phyloP scores from a whole-genome alignment of 1,140 invertebrate species.

The Augochlora pura region DNA sequence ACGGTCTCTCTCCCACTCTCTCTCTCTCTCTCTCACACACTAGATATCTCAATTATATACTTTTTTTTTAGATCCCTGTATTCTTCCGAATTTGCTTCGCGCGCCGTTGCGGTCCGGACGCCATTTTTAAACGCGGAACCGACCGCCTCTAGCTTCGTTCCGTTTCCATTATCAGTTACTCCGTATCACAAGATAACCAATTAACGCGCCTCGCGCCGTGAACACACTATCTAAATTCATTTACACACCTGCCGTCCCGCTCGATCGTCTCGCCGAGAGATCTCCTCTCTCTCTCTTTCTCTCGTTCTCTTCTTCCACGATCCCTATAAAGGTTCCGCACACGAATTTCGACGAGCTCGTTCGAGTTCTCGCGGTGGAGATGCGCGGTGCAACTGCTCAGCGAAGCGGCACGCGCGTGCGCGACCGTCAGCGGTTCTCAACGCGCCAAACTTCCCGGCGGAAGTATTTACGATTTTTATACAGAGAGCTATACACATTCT shows the following conservation, averaged over 20 bases:
- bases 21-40: conserved; percentile 5
- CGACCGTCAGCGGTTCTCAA: not conserved
- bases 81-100: conserved; percentile 80
- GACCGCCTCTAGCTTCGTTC: conserved; percentile 53
- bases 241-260: conserved; percentile 58
- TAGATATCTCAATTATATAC: conserved; percentile 56
- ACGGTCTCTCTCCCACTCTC: not conserved
- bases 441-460: not conserved
- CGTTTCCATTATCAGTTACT: conserved; percentile 25
- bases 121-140: conserved; percentile 71
- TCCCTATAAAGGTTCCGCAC: not conserved
- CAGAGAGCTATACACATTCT: not conserved
- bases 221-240: conserved; percentile 65
- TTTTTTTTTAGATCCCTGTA: conserved; percentile 75
- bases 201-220: conserved; percentile 56
- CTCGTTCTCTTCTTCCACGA: not conserved
- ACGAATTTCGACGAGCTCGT: too few relatives aligned
- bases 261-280: conserved; percentile 28
- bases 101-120: conserved; percentile 69
- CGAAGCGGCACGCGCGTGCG: conserved; percentile 16
- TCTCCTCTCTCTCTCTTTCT: too few relatives aligned
- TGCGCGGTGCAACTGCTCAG: conserved; percentile 16
- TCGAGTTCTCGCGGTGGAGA: not conserved
- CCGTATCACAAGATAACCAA: conserved; percentile 78
- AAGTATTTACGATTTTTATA: not conserved